A percentile compares a stretch with the other conserved stretches of the same genome.
phyloP scores from a whole-genome alignment of 2,797 vertebrate genomes.

The Paratrypauchen microcephalus region DNA sequence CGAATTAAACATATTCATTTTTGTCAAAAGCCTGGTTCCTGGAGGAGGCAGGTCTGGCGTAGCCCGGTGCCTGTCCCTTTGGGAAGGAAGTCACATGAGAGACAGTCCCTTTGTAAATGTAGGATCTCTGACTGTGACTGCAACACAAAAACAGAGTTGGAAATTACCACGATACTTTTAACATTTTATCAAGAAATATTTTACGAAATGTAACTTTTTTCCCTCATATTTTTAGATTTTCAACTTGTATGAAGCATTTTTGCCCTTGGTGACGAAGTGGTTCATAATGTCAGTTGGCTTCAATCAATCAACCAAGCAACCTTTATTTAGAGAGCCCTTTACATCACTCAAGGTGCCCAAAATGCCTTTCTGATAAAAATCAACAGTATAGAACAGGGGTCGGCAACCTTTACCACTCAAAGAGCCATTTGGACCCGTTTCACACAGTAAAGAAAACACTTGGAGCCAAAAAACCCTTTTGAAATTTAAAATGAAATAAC shows the following conservation, averaged over 20 bases:
- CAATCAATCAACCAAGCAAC: too few relatives aligned
- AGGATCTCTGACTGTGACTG: conserved; percentile 59
- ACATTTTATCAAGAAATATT: not conserved
- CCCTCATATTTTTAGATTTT: not conserved
- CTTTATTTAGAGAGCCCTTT: too few relatives aligned
- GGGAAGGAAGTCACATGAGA: conserved; percentile 81
- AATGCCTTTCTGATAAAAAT: too few relatives aligned
- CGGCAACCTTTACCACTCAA: too few relatives aligned
- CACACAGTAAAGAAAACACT: too few relatives aligned
- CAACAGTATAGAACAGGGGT: too few relatives aligned
- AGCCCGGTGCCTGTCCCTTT: conserved; percentile 73
- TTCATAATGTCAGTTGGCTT: too few relatives aligned
- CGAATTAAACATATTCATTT: conserved; percentile 87
- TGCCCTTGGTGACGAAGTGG: not conserved
- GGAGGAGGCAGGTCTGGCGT: conserved; percentile 72
- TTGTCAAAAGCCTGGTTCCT: conserved; percentile 89
- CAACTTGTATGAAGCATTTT: not conserved
- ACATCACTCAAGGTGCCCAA: too few relatives aligned
- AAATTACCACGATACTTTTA: not conserved
- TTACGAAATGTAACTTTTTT: not conserved
- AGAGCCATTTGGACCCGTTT: too few relatives aligned
- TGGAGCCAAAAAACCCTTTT: too few relatives aligned
- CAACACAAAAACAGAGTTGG: conserved; percentile 17
- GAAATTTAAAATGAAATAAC: too few relatives aligned
- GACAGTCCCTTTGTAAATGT: conserved; percentile 78